These are phyloP conservation scores for Hemistola chrysoprasaria DNA, from an alignment of 2,888 invertebrate species.

Conservation along the genomic window DNA sequence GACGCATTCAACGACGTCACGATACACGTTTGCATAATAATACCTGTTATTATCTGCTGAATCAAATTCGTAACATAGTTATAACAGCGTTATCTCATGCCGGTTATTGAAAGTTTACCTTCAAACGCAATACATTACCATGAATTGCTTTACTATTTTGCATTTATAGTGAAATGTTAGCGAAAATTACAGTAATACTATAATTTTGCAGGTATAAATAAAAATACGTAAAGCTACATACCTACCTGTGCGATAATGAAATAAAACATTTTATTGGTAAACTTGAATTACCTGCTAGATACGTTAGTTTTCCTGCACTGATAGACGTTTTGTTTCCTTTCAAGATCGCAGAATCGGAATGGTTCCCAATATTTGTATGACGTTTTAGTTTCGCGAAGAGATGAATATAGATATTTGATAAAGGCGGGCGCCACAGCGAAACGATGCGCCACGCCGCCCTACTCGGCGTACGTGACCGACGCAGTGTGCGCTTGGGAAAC, in stretches of 20 bases:
- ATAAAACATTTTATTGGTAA: neutral
- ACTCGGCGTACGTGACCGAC: constrained; percentile 62
- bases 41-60: constrained; percentile 9
- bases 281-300: neutral
- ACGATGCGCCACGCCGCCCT: constrained; percentile 1
- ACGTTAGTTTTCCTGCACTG: constrained; percentile 10
- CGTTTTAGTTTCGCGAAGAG: constrained; percentile 16
- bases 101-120: constrained; percentile 5
- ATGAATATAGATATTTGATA: constrained; percentile 12
- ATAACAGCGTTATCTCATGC: too few species aligned
- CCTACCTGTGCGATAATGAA: neutral
- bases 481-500: constrained; percentile 39
- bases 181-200: too few species aligned
- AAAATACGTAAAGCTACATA: too few species aligned
- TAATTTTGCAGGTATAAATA: too few species aligned
- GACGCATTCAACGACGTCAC: constrained; percentile 16
- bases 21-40: constrained; percentile 19
- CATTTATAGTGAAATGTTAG: neutral
- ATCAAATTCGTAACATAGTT: too few species aligned
- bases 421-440: constrained; percentile 4
- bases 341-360: constrained; percentile 14
- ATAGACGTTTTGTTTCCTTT: constrained; percentile 12
- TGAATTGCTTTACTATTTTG: neutral
- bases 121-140: constrained; percentile 1
- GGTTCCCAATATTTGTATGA: constrained; percentile 21